Evolutionary conservation across 2,888 invertebrate genomes (phyloP), one percentile per base, ranked within the genome.

Genomic region (Heliconius aoede): DNA sequence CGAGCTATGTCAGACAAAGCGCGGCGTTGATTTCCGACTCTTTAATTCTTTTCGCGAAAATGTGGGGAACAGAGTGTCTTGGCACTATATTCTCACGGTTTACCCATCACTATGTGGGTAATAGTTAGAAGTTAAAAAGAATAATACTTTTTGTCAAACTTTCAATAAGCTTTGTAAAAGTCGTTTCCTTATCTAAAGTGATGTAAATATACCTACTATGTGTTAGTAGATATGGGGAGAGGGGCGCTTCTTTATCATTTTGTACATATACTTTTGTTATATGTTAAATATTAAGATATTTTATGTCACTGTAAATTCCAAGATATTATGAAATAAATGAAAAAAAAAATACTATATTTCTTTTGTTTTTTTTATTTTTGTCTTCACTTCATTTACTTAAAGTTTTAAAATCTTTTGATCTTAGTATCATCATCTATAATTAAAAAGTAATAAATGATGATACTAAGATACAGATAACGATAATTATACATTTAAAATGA

Each of bases 221-320:
- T 24, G 30, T 65, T 28, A n/a, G 24, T 32, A 8, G 13, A 65
- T 1, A 36, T 7, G 46, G 74, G 68, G 74, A 60, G 32, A 67
- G 76, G 68, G 72, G 73, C 46, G 61, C 58, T 36, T 76, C 64
- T 69, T 78, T 78, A 40, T 65, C 1, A 15, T 71, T 68, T 40
- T 76, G 60, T 79, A 76, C 26, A 75, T 74, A 75, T 74, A 67
- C 24, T n/a, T 78, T 76, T 78, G 64, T 72, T 72, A 78, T 65
- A 74, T 74, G 69, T 78, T 64, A 73, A 76, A 74, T 69, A 40
- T 73, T 74, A 73, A 67, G 40, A 24, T 62, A 62, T 62, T 60
- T 18, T 69, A 76, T 78, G 72, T 72, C 55, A 71, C 58, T 76
- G 73, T 77, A 77, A 73, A 77, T 58, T 77, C 21, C 65, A 68